Base-by-base conservation (phyloP, 2,888 invertebrate species). In the Aphidoletes aphidimyza region DNA sequence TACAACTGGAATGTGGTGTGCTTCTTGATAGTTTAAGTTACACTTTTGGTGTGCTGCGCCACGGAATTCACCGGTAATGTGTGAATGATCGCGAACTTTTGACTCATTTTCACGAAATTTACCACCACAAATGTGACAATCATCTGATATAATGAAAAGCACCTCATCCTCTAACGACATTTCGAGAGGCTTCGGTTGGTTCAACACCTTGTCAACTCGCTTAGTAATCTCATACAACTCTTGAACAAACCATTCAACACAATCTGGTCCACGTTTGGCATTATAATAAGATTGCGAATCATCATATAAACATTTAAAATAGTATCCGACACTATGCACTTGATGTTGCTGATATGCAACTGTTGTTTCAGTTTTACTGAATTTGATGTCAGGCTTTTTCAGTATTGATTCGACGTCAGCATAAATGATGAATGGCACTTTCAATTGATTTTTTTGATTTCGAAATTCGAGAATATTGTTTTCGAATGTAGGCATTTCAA, bases 241-340 rank as follows among this genome's bases (percentile, higher is more conserved):
- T 26, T 37, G 0, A 3, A 47, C 34, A 30, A 85, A 85, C 85
- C 85, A 85, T 47, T 59, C 26, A 22, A 84, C 47, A 37, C 69
- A 78, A 54, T 85, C 45, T 19, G n/a, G 19, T 83, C 85, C 85
- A 78, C 69, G 78, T 84, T 84, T 84, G 22, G 22, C 22, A 22
- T 42, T 69, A 84, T 78, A 86, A 42, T 69, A 69, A n/a, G 86
- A 87, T 30, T 86, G 42, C 22, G 84, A 84, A 83, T 86, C 86
- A 69, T 86, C 85, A 69, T 85, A 86, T 14, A 84, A 84, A 84
- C 87, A 87, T 81, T 87, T 86, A 1, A 87, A 54, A 85, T 86
- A 87, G 84, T 86, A 87, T 0, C 85, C 87, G 22, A 86, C 84
- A 84, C 86, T 86, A 59, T 84, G 86, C 0, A 86, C 86, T 34